Base-by-base conservation (phyloP, 2,113 vertebrate species). In the Steatornis caripensis region DNA sequence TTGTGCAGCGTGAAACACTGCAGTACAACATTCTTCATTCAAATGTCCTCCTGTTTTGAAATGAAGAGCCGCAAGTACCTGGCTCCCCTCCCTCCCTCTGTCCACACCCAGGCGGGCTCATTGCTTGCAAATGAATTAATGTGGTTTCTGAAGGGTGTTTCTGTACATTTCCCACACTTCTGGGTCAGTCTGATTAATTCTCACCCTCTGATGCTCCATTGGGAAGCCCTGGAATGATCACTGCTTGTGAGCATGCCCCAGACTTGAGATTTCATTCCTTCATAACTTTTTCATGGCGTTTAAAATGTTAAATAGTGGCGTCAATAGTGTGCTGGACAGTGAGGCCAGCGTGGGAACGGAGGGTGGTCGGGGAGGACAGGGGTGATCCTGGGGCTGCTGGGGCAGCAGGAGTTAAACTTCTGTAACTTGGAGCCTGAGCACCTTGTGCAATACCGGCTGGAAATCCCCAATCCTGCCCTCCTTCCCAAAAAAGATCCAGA, bases 391-490 rank as follows among this genome's bases (percentile, higher is more conserved):
- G 82, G 48, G 41, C 41, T 68, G 72, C 1, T 36, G 68, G 68
- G 29, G 45, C 23, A 75, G 49, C 87, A 58, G 87, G 77, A 48
- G 64, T 89, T 77, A 34, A 89, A 81, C 2, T 30, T 51, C 36
- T 36, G 6, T 53, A 60, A 23, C 65, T 21, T 1, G 2, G 43
- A 64, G 21, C 0, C 0, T 13, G 34, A 46, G n/a, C 3, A 11
- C 77, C 83, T 97, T 93, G 71, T 96, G 95, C 92, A 96, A 68
- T 84, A 71, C 72, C 66, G 54, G 0, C 43, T 62, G 92, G 95
- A 88, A 96, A 96, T 94, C 95, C 96, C 90, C 65, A 1, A 27
- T 66, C 48, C 68, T 30, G 30, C 55, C 49, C 62, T 64, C 30
- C 24, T 29, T 48, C n/a, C 60, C 46, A 2, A 7, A 37, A 29